phyloP scores from a whole-genome alignment of 1,140 invertebrate species.

The Drosophila pandora region DNA sequence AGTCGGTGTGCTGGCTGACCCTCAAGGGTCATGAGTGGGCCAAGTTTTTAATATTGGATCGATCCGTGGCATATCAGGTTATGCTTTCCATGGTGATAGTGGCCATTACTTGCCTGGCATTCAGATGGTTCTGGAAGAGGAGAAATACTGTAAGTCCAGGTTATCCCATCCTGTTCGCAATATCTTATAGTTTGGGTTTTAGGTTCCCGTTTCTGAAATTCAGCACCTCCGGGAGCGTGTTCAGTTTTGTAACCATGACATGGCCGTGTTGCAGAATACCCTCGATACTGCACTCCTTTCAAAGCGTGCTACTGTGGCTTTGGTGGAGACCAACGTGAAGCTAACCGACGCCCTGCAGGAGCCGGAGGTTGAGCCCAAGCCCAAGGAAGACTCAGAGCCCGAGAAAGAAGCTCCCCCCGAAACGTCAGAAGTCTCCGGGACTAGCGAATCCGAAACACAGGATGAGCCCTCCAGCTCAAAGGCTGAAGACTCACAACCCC shows the following conservation, averaged over 20 bases:
- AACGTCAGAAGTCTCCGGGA: too few species aligned
- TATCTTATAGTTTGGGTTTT: neutral
- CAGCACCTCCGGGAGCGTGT: neutral
- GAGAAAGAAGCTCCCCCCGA: too few species aligned
- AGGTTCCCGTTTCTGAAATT: neutral
- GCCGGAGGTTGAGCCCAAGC: too few species aligned
- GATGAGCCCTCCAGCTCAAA: neutral
- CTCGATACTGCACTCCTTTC: neutral
- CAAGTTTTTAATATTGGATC: neutral
- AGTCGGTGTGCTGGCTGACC: constrained; percentile 23
- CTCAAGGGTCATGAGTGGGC: constrained; percentile 3
- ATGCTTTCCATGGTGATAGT: neutral
- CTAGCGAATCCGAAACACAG: too few species aligned
- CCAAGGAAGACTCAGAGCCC: too few species aligned
- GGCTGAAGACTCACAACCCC: neutral
- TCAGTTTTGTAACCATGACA: neutral
- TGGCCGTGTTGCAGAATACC: neutral
- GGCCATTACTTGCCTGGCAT: neutral
- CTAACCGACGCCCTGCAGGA: neutral
- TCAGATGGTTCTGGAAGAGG: neutral
- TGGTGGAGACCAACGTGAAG: neutral
- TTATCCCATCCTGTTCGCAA: neutral
- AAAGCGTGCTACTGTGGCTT: neutral
- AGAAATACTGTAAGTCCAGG: neutral
- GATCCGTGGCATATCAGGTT: neutral